Evolutionary conservation across 2,888 invertebrate species (phyloP).

Genomic region (Stegana nigrithorax): DNA sequence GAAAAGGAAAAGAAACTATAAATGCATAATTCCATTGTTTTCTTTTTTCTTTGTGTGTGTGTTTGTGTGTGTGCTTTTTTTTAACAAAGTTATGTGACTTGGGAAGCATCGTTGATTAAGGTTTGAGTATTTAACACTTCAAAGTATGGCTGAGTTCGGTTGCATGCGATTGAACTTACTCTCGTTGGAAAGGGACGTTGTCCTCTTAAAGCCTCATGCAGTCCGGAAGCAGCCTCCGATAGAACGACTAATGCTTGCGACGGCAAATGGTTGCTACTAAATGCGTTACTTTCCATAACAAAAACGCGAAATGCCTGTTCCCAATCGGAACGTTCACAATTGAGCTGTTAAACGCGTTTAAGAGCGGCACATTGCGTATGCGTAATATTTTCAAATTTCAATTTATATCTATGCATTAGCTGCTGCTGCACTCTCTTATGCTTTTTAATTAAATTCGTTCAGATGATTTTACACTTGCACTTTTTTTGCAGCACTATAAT

Average conservation of each 20-base stretch:
- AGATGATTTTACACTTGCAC: too few species aligned
- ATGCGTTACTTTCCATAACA: conserved; percentile 81
- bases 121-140: too few species aligned
- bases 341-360: neutral
- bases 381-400: conserved; percentile 22
- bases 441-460: neutral
- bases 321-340: neutral
- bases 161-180: conserved; percentile 70
- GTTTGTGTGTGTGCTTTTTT: too few species aligned
- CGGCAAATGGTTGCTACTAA: conserved; percentile 79
- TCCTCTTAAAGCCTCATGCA: conserved; percentile 80
- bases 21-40: neutral
- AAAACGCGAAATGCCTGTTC: too few species aligned
- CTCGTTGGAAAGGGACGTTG: conserved; percentile 81
- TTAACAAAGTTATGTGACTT: too few species aligned
- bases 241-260: conserved; percentile 81
- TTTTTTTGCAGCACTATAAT: neutral
- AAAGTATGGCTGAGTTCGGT: too few species aligned
- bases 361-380: conserved; percentile 15
- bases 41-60: neutral
- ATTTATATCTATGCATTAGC: neutral
- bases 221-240: conserved; percentile 80
- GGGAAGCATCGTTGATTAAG: too few species aligned
- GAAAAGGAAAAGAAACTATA: too few species aligned
- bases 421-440: neutral